Evolutionary conservation across 2,113 vertebrate species (phyloP).

Genomic region (Eurypyga helias): DNA sequence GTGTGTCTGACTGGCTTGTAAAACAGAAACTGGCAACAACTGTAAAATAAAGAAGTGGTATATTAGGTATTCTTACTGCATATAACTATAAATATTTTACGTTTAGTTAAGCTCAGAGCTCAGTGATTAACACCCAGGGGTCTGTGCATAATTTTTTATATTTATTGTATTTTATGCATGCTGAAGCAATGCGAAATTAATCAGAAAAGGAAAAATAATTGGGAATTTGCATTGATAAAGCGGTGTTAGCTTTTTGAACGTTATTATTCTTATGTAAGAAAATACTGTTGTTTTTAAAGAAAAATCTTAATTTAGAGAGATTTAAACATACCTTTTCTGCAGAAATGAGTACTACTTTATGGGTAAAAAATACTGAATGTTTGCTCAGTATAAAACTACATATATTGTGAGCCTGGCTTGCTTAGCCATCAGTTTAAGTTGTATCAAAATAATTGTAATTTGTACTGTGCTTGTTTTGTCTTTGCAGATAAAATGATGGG

Average conservation of each 20-base stretch:
- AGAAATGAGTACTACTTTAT: not conserved
- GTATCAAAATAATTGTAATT: not conserved
- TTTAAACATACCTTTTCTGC: not conserved
- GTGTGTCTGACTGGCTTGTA: not conserved
- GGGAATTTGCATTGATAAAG: not conserved
- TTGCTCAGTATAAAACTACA: not conserved
- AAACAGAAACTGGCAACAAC: not conserved
- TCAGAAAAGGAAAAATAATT: not conserved
- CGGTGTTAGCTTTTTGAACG: not conserved
- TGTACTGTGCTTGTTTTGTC: not conserved
- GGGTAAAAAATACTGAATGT: not conserved
- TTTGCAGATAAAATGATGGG: conserved; percentile 60
- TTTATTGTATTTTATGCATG: not conserved
- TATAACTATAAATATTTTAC: not conserved
- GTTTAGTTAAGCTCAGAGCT: not conserved
- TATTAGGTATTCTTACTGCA: not conserved
- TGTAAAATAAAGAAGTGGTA: not conserved
- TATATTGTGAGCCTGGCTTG: not conserved
- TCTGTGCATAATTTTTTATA: not conserved
- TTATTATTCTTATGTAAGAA: not conserved
- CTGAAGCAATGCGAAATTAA: not conserved
- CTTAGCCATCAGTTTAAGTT: not conserved
- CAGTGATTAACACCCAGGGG: not conserved
- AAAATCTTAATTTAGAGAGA: not conserved
- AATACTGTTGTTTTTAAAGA: not conserved